Evolutionary conservation across 1,140 invertebrate genomes (phyloP).

Genomic region (Leucophenga varia): DNA sequence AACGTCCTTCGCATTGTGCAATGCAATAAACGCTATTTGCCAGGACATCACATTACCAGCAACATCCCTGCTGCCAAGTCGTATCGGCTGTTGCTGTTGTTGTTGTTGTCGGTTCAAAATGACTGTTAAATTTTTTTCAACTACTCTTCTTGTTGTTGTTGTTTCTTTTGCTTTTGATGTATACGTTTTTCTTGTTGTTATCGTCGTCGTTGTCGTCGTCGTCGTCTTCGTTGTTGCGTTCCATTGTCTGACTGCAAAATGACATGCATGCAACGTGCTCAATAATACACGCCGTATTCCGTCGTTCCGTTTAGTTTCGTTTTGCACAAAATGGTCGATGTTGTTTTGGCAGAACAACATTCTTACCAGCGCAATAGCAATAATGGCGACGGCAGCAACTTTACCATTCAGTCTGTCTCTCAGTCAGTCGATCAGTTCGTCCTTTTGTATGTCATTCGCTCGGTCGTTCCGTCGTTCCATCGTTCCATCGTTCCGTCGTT

Average conservation of each 20-base stretch:
- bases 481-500: conserved; percentile 2
- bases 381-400: too few relatives aligned
- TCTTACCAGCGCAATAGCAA: background rate
- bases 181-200: too few relatives aligned
- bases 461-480: background rate
- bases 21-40: too few relatives aligned
- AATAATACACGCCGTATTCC: background rate
- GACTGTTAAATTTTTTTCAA: too few relatives aligned
- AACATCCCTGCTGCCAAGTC: too few relatives aligned
- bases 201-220: background rate
- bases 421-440: conserved; percentile 17
- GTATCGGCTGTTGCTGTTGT: too few relatives aligned
- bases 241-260: conserved; percentile 29
- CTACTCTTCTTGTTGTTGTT: too few relatives aligned
- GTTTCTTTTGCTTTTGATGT: too few relatives aligned
- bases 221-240: background rate
- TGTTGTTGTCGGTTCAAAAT: too few relatives aligned
- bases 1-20: too few relatives aligned
- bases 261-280: conserved; percentile 45
- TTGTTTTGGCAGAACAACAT: conserved; percentile 17
- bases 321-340: conserved; percentile 43
- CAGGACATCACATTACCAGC: too few relatives aligned
- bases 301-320: background rate
- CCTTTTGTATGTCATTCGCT: conserved; percentile 7
- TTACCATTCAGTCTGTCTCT: too few relatives aligned